phyloP scores from a whole-genome alignment of 2,888 invertebrate species.

The Cybosia mesomella region DNA sequence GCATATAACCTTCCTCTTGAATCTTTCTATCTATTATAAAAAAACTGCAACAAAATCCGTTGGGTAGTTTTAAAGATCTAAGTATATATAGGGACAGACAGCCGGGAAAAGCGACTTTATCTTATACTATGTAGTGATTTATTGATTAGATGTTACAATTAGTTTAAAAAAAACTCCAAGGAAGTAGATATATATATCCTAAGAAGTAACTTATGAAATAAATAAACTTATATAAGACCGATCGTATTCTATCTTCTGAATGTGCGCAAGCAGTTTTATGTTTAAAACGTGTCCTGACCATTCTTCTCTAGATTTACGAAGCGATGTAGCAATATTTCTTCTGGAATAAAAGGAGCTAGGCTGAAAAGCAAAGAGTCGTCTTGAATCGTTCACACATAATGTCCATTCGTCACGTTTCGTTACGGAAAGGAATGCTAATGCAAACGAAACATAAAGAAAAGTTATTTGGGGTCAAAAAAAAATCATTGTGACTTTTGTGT shows the following conservation, averaged over 20 bases:
- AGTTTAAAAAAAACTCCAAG: no score
- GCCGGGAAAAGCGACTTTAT: no score
- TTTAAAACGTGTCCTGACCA: constrained; percentile 10
- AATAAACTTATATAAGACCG: constrained; percentile 6
- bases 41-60: no score
- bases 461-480: constrained; percentile 11
- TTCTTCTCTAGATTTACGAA: constrained; percentile 10
- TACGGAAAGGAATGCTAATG: constrained; percentile 38
- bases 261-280: constrained; percentile 9
- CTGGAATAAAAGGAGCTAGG: constrained; percentile 20
- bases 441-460: constrained; percentile 28
- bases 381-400: constrained; percentile 38
- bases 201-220: neutral
- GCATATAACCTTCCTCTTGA: no score
- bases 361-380: constrained; percentile 19
- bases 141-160: no score
- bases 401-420: constrained; percentile 35
- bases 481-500: neutral
- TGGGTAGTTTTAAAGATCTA: no score
- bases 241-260: constrained; percentile 3
- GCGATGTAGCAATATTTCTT: constrained; percentile 8
- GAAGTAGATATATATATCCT: no score
- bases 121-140: no score
- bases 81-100: no score
- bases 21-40: no score